phyloP scores from a whole-genome alignment of 2,888 invertebrate species.

The Antheraea yamamai region DNA sequence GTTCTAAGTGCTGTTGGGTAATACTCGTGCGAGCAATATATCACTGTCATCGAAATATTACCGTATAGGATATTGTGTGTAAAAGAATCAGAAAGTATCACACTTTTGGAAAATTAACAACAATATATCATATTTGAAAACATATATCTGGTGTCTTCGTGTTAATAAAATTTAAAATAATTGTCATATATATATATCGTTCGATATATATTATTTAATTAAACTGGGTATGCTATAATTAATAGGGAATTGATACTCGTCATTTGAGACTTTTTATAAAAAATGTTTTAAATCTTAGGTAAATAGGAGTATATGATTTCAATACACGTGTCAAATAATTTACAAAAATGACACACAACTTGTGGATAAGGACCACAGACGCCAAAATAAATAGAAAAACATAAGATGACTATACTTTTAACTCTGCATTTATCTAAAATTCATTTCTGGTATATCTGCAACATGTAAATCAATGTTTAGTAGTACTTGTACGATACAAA shows the following conservation, averaged over 20 bases:
- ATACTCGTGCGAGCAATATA: conserved; percentile 3
- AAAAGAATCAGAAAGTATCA: background rate
- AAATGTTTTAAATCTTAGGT: background rate
- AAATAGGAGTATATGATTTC: background rate
- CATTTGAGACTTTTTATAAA: background rate
- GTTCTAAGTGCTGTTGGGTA: conserved; percentile 28
- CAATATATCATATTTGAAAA: background rate
- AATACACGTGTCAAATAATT: no score
- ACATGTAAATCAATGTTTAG: no score
- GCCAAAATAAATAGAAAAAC: no score
- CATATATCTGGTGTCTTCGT: background rate
- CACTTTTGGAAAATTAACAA: background rate
- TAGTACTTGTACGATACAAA: no score
- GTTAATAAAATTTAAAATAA: background rate
- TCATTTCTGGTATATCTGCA: no score
- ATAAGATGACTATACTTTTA: no score
- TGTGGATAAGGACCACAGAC: no score
- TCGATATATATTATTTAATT: background rate
- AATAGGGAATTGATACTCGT: background rate
- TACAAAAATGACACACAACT: no score
- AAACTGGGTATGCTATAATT: background rate
- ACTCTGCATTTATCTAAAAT: no score
- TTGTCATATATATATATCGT: background rate
- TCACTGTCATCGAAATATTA: background rate
- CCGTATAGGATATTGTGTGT: background rate